Evolutionary conservation across 1,140 invertebrate species (phyloP), one percentile per base, ranked within the genome.

Genomic region (Cephus cinctus): DNA sequence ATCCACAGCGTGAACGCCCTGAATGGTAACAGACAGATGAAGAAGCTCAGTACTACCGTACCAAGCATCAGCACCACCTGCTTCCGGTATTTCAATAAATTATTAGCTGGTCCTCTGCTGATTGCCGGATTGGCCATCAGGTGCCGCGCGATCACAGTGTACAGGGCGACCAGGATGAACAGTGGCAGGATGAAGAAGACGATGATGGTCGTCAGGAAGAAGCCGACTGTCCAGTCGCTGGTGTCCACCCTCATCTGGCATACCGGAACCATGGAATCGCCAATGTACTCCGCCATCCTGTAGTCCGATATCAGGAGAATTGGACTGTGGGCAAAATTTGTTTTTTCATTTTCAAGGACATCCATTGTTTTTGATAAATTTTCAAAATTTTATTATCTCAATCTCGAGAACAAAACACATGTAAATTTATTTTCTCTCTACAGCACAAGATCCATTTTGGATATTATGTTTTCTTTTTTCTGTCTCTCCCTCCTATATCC

Each of bases 31-130:
- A 96, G 78, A 63, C 92, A 95, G 19, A 94, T 75, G 69, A 96
- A 96, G 72, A 96, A 96, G 8, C 89, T 88, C n/a, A 89, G 63
- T 0, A 96, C 91, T 0, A 97, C 92, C 2, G 90, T 89, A 3
- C 87, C 90, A 8, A 96, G 75, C 91, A 95, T 96, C 15, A 91
- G 63, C 5, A 96, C 89, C n/a, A 88, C 85, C 75, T 88, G 86
- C 63, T 87, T 88, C 34, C 86, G 79, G 43, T 87, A 86, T 51
- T 80, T 82, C 18, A 77, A 57, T 11, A 78, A 61, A 54, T 78
- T 78, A 55, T 81, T 82, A 30, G 72, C 75, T 50, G 81, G 74
- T n/a, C 83, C 83, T 3, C 81, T 74, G 51, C 86, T 84, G 47
- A 86, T 80, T 16, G 81, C 79, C 5, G 87, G 83, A 63, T 88